Conservation (phyloP, 2,888 invertebrate species). For the Noctua fimbriata region DNA sequence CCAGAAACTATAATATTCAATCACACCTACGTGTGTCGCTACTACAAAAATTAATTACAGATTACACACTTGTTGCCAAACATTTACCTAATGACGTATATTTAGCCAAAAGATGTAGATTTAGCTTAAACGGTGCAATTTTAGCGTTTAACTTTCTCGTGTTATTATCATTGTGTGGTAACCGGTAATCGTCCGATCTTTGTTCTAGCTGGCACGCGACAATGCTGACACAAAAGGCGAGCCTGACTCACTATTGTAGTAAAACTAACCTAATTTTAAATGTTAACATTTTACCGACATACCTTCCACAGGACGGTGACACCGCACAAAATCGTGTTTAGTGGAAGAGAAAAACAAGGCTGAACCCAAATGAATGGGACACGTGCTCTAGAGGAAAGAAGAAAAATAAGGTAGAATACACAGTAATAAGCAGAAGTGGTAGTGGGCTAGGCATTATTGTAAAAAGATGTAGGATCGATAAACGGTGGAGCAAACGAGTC, state of each 20-base stretch:
- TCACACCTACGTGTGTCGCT: not conserved
- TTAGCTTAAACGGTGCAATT: constrained; percentile 73
- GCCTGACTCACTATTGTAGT: constrained; percentile 14
- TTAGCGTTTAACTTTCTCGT: constrained; percentile 80
- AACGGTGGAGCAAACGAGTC: not conserved
- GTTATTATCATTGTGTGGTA: constrained; percentile 66
- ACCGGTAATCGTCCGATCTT: constrained; percentile 65
- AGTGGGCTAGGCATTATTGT: not conserved
- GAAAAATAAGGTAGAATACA: not conserved
- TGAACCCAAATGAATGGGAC: not conserved
- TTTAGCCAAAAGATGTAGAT: constrained; percentile 63
- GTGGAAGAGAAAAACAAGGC: not conserved
- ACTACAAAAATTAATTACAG: constrained; percentile 26
- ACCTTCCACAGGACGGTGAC: not conserved
- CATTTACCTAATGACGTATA: constrained; percentile 62
- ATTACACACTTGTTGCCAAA: constrained; percentile 39
- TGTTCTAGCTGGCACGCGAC: constrained; percentile 61
- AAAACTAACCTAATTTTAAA: constrained; percentile 21
- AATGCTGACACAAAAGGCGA: constrained; percentile 4
- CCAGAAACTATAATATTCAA: not conserved
- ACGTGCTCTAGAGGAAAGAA: no score
- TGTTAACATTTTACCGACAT: constrained; percentile 1
- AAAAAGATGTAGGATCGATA: not conserved
- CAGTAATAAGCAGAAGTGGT: not conserved
- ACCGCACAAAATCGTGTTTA: not conserved